Percentiles rank a stretch among this genome's conserved stretches.
Evolutionary conservation across 2,888 invertebrate species (phyloP).

Genomic region (Pandemis cinnamomeana): DNA sequence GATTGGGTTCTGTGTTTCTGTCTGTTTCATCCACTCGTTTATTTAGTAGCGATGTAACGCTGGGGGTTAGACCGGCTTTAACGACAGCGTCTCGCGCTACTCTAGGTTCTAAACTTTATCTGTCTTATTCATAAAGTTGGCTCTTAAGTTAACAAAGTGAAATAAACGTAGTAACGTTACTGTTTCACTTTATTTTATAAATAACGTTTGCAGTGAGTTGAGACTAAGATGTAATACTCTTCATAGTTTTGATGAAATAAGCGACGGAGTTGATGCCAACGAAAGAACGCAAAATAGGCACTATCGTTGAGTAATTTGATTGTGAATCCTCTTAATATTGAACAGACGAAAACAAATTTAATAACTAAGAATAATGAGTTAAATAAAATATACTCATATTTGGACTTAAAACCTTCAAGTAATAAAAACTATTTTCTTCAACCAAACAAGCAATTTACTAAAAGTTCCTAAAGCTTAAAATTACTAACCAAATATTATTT

Average conservation of each 20-base stretch:
- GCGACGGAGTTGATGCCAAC: neutral
- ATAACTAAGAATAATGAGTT: too few species aligned
- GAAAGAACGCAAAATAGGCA: neutral
- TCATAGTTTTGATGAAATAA: neutral
- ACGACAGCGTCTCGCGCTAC: constrained; percentile 42
- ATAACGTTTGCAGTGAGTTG: constrained; percentile 15
- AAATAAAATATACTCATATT: too few species aligned
- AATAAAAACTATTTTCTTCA: too few species aligned
- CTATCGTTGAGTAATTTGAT: too few species aligned
- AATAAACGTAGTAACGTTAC: constrained; percentile 27
- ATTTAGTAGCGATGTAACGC: constrained; percentile 61
- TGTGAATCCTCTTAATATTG: too few species aligned
- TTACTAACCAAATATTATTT: too few species aligned
- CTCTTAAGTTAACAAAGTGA: constrained; percentile 37
- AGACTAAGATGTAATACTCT: neutral
- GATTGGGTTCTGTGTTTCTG: constrained; percentile 74
- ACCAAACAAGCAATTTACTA: too few species aligned
- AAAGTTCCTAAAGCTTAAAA: too few species aligned
- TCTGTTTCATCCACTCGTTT: constrained; percentile 67
- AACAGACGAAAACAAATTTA: too few species aligned
- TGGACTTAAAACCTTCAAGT: too few species aligned
- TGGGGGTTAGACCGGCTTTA: constrained; percentile 40
- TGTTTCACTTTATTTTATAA: constrained; percentile 25
- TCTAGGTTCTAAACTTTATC: constrained; percentile 41
- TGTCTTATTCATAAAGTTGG: constrained; percentile 36